phyloP scores from a whole-genome alignment of 2,797 vertebrate species.

The Cheirogaleus major region DNA sequence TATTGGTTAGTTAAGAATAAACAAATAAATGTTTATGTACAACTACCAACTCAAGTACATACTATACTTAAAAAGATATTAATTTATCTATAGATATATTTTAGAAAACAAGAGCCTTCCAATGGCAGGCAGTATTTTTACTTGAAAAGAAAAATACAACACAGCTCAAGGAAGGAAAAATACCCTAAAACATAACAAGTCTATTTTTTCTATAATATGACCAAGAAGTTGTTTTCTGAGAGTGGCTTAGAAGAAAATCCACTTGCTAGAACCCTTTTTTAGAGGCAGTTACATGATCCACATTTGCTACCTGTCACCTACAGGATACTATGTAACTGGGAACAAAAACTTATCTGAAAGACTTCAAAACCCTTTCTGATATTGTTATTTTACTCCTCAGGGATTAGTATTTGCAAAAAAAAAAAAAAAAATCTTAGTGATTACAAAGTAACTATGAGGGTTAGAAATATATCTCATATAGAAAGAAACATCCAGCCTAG shows the following conservation, averaged over 20 bases:
- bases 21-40: background rate
- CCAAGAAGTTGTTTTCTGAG: background rate
- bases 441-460: background rate
- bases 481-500: background rate
- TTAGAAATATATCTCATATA: background rate
- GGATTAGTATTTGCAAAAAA: background rate
- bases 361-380: background rate
- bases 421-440: background rate
- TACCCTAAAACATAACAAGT: background rate
- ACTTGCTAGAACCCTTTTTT: background rate
- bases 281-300: background rate
- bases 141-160: constrained; percentile 18
- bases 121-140: background rate
- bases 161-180: constrained; percentile 19
- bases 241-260: background rate
- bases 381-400: background rate
- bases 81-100: background rate
- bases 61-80: background rate
- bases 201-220: background rate
- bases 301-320: background rate
- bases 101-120: constrained; percentile 12
- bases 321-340: background rate
- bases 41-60: background rate
- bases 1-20: background rate
- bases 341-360: constrained; percentile 18